Evolutionary conservation across 2,888 invertebrate genomes (phyloP), one percentile per base, ranked within the genome.

Genomic region (Drosophila yooni): DNA sequence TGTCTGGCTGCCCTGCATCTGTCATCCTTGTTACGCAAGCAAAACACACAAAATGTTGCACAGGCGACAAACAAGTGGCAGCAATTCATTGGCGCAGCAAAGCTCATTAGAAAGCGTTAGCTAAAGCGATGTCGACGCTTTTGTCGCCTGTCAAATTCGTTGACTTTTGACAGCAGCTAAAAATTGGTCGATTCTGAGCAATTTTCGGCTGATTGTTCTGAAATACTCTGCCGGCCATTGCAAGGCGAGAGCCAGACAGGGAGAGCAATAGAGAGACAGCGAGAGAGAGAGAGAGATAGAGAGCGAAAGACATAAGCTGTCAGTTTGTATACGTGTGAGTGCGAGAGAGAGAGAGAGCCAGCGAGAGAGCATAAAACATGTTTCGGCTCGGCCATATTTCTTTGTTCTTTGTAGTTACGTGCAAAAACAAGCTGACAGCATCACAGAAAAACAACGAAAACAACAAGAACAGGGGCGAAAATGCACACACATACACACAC

Each of bases 321-420:
- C n/a, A 10, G 27, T 15, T 18, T 56, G 38, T 29, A 40, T 31
- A 43, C 40, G 43, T 38, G 56, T 3, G 33, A 13, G 25, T n/a
- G n/a, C n/a, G n/a, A n/a, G 48, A 36, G 50, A 52, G 33, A 31
- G 36, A 11, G 18, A 15, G 21, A 10, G 58, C n/a, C 1, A 43
- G 48, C 21, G 63, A 51, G 59, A 46, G 13, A 59, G 56, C 40
- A 29, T 7, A 36, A 79, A 80, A 81, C 72, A 63, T 69, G 82
- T 68, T 87, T 88, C 56, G 76, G 50, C 57, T 54, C 66, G 66
- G 60, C 79, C 85, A 84, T 87, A 70, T 81, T 89, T 79, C 69
- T 79, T 79, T 74, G 51, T 36, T 54, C 52, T 63, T 53, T 72
- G 46, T 46, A 46, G 34, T 38, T 56, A 56, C 43, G 38, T 58